Evolutionary conservation across 2,113 vertebrate species (phyloP).

Genomic region (Anarrhichthys ocellatus): DNA sequence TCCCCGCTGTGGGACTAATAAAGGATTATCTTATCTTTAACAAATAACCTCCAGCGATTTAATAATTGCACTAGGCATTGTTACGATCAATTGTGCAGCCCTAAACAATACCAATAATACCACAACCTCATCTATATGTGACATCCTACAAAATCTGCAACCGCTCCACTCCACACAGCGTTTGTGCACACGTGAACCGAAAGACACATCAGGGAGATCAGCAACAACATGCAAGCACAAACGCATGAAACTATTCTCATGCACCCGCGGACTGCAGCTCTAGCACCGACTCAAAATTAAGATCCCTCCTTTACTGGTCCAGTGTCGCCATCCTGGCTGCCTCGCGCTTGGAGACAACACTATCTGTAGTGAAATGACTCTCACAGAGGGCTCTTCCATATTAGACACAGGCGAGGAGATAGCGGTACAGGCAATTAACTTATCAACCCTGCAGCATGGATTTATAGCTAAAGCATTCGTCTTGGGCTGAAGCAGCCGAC

Average conservation of each 20-base stretch:
- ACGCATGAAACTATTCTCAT: background rate
- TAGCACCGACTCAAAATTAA: slow-evolving; percentile 30
- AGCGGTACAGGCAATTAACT: slow-evolving; percentile 79
- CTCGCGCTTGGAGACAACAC: slow-evolving; percentile 54
- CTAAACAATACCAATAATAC: background rate
- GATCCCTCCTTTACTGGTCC: slow-evolving; percentile 51
- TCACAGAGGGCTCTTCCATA: slow-evolving; percentile 62
- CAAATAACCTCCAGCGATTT: background rate
- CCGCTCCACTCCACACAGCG: background rate
- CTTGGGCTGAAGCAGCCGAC: slow-evolving; percentile 53
- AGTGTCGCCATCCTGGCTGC: slow-evolving; percentile 32
- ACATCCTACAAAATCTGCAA: slow-evolving; percentile 29
- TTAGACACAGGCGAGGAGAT: slow-evolving; percentile 69
- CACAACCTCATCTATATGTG: slow-evolving; percentile 15
- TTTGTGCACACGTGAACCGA: background rate
- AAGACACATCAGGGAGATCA: background rate
- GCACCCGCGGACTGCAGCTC: slow-evolving; percentile 3
- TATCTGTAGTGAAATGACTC: slow-evolving; percentile 75
- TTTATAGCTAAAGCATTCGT: slow-evolving; percentile 71
- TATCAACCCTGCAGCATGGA: slow-evolving; percentile 76
- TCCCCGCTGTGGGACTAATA: no score
- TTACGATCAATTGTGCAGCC: background rate
- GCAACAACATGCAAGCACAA: background rate
- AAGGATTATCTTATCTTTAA: background rate
- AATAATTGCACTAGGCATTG: background rate